Conservation (phyloP, 2,888 invertebrate species). For the Melipona beecheii region DNA sequence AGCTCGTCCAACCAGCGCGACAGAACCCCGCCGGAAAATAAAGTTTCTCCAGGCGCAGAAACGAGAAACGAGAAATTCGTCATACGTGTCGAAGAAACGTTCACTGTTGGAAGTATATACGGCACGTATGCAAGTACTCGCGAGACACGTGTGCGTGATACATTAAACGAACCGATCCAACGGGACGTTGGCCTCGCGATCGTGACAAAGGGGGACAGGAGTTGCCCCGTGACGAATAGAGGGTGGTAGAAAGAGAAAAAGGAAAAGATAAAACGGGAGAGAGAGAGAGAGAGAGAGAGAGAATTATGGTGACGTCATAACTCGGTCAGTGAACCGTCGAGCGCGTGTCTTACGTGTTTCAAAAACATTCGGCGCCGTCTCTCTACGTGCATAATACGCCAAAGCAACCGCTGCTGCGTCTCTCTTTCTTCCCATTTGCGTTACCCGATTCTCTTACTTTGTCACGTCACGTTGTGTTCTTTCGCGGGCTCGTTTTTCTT, state of each 20-base stretch:
- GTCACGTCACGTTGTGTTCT: constrained; percentile 2
- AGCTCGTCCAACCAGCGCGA: neutral
- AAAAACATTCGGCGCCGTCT: constrained; percentile 77
- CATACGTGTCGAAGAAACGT: neutral
- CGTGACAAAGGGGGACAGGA: constrained; percentile 20
- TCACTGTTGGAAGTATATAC: neutral
- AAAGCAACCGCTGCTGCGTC: constrained; percentile 5
- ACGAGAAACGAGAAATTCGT: neutral
- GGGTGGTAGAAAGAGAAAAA: constrained; percentile 22
- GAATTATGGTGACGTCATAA: constrained; percentile 78
- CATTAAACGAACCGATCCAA: constrained; percentile 19
- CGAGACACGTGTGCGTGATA: neutral
- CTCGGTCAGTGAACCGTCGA: constrained; percentile 80
- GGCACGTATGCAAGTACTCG: neutral
- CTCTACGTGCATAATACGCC: constrained; percentile 48
- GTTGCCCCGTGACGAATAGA: constrained; percentile 28
- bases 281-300: constrained; percentile 4
- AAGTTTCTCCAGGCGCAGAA: neutral
- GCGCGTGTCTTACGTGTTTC: constrained; percentile 75
- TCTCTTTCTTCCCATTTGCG: neutral
- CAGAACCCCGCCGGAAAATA: neutral
- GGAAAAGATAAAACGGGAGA: constrained; percentile 16
- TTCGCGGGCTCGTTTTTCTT: constrained; percentile 13
- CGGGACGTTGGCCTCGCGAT: constrained; percentile 36
- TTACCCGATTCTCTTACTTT: neutral